A percentile compares a stretch with the other conserved stretches of the same genome.
These are phyloP conservation scores for Physella acuta DNA, from an alignment of 1,140 invertebrate genomes.

Conservation along the genomic window DNA sequence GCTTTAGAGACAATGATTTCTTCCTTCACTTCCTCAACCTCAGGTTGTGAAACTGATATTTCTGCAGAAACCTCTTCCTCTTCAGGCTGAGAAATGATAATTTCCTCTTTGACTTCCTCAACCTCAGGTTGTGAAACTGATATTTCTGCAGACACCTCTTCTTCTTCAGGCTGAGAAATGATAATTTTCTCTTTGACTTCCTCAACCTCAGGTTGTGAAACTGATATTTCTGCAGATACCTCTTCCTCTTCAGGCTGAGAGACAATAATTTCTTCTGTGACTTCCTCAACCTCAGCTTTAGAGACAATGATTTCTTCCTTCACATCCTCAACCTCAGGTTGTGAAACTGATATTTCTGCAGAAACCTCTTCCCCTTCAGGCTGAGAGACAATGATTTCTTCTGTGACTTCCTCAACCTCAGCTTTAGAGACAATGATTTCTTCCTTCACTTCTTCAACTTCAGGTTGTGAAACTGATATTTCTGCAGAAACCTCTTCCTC, in stretches of 20 bases:
- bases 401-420: slow-evolving; percentile 28
- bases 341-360: slow-evolving; percentile 10
- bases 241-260: slow-evolving; percentile 21
- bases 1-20: slow-evolving; percentile 18
- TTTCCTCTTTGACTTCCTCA: slow-evolving; percentile 34
- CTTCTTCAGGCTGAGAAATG: slow-evolving; percentile 17
- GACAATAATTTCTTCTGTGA: slow-evolving; percentile 19
- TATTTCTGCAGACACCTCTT: slow-evolving; percentile 14
- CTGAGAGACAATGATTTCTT: slow-evolving; percentile 23
- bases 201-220: slow-evolving; percentile 26
- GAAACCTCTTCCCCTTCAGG: slow-evolving; percentile 15
- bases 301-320: slow-evolving; percentile 22
- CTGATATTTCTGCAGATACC: neutral
- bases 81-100: neutral
- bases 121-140: slow-evolving; percentile 22
- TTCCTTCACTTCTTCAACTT: slow-evolving; percentile 17
- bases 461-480: slow-evolving; percentile 20
- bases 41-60: slow-evolving; percentile 21
- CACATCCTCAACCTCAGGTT: slow-evolving; percentile 29
- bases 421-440: slow-evolving; percentile 21
- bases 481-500: slow-evolving; percentile 27
- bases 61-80: slow-evolving; percentile 24
- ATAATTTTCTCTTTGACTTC: slow-evolving; percentile 26
- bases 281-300: slow-evolving; percentile 15
- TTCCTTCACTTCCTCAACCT: slow-evolving; percentile 32